Evolutionary conservation across 2,888 invertebrate species (phyloP).

Genomic region (Agrotis exclamationis): DNA sequence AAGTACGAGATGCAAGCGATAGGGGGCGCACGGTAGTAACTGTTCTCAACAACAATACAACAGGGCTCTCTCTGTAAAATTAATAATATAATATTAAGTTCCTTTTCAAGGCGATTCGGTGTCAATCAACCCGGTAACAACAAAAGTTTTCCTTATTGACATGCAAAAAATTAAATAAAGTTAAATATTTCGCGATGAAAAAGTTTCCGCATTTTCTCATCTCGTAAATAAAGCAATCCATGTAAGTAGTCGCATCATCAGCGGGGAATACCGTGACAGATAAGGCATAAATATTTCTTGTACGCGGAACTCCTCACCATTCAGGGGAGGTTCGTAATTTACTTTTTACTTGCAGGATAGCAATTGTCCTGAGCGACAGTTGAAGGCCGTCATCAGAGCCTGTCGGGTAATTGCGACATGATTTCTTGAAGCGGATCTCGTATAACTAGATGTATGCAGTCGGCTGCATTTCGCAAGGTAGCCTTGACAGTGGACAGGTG

Average conservation of each 20-base stretch:
- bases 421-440: constrained; percentile 79
- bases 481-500: constrained; percentile 88
- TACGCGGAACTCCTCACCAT: constrained; percentile 61
- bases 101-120: constrained; percentile 70
- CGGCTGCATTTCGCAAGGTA: constrained; percentile 83
- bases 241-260: constrained; percentile 50
- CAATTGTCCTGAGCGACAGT: constrained; percentile 67
- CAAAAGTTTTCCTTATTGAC: constrained; percentile 61
- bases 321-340: constrained; percentile 33
- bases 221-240: constrained; percentile 36
- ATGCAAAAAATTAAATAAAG: constrained; percentile 55
- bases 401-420: constrained; percentile 75
- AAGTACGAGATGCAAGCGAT: constrained; percentile 41
- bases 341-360: constrained; percentile 51
- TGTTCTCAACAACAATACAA: constrained; percentile 22
- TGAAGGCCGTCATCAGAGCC: constrained; percentile 75
- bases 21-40: constrained; percentile 10
- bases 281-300: constrained; percentile 46
- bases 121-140: constrained; percentile 74
- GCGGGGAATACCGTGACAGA: constrained; percentile 49
- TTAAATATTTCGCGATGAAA: constrained; percentile 49
- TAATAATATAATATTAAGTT: constrained; percentile 31
- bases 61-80: constrained; percentile 11
- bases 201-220: constrained; percentile 53
- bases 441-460: constrained; percentile 71